Conservation (phyloP, 2,113 vertebrate species). For the Nansenia antarctica region DNA sequence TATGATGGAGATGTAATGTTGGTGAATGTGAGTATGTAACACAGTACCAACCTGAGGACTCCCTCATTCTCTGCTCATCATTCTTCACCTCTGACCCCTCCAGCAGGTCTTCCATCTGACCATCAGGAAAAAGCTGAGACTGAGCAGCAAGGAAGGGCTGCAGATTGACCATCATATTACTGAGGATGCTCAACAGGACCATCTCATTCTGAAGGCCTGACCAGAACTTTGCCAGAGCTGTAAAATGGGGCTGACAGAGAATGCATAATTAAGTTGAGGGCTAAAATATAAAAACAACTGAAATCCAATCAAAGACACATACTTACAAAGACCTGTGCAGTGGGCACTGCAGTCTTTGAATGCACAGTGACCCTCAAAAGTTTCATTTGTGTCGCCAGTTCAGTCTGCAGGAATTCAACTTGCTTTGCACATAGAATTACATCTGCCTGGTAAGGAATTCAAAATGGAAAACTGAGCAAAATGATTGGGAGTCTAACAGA, state of each 20-base stretch:
- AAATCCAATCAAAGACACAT: not conserved
- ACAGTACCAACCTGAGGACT: slow-evolving; percentile 76
- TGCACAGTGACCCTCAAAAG: slow-evolving; percentile 74
- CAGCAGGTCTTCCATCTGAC: slow-evolving; percentile 72
- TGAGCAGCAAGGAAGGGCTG: slow-evolving; percentile 77
- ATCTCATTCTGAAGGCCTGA: slow-evolving; percentile 82
- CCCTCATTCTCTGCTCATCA: slow-evolving; percentile 77
- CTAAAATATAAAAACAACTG: not conserved
- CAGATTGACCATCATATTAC: slow-evolving; percentile 72
- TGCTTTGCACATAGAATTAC: slow-evolving; percentile 74
- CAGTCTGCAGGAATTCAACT: slow-evolving; percentile 71
- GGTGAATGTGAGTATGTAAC: not conserved
- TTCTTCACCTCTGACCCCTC: slow-evolving; percentile 77
- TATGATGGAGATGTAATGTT: not conserved
- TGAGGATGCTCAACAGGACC: slow-evolving; percentile 79
- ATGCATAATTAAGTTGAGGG: not conserved
- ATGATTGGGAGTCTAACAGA: not conserved
- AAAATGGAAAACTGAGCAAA: not conserved
- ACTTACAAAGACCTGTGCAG: slow-evolving; percentile 88
- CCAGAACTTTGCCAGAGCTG: slow-evolving; percentile 82
- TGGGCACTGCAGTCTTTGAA: slow-evolving; percentile 76
- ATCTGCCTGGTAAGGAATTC: slow-evolving; percentile 75
- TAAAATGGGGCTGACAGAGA: slow-evolving; percentile 82
- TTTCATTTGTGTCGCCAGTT: slow-evolving; percentile 74
- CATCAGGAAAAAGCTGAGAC: slow-evolving; percentile 72